Base-by-base conservation (phyloP, 2,888 invertebrate genomes). In the Drosophila pseudotakahashii region DNA sequence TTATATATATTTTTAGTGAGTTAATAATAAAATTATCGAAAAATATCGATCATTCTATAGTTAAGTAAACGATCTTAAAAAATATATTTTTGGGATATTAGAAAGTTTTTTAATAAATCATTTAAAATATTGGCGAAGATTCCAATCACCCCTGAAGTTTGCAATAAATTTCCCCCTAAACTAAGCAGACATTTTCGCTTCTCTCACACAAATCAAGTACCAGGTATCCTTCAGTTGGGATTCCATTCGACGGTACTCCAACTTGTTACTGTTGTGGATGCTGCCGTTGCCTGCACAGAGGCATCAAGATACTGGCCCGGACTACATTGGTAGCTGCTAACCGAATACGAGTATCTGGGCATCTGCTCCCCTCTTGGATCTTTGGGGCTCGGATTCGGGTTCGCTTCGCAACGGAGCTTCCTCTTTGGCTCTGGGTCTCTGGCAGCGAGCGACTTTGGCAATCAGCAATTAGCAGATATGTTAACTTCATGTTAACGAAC, bases 401-500 rank as follows among this genome's bases (percentile, higher is more conserved):
- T 74, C 69, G 61, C 54, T 41, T 44, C 51, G 50, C 47, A 32
- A 41, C 61, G 32, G 47, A 47, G 47, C 47, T 47, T 53, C 59
- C 50, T 73, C 75, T 57, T 54, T 59, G 54, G 45, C 19, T 30
- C 68, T 54, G 61, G 50, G 54, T 64, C 78, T 57, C 53, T 59
- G 73, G 62, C 62, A 67, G 82, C 81, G 70, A 82, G 82, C 82
- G 88, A 82, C 84, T 88, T 84, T 88, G 88, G 84, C 84, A 84
- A 84, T 84, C 84, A 88, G 85, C 85, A 85, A 85, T 85, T 85
- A 85, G 85, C 85, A 85, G 85, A 86, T 88, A 85, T 85, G 85
- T 88, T 85, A 88, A 85, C 88, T 85, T 88, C 84, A 85, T 85
- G 85, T 85, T 88, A 88, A 85, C 85, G 85, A 85, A 85, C 85